A percentile compares a stretch with the other conserved stretches of the same genome.
phyloP scores from a whole-genome alignment of 2,888 invertebrate genomes.

The Acronicta aceris region DNA sequence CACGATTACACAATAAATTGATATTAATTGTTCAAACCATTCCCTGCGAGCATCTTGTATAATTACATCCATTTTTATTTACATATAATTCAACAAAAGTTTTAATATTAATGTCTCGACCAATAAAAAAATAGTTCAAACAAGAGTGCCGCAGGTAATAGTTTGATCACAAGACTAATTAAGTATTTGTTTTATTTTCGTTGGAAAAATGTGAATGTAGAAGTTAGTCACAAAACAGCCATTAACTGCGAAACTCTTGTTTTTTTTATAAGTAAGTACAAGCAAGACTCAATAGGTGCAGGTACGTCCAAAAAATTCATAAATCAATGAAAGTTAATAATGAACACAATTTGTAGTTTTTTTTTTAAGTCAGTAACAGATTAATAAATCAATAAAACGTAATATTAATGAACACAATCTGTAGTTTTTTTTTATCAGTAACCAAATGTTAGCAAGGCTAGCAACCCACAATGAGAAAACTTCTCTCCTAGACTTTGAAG shows the following conservation, averaged over 20 bases:
- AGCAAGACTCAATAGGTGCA: conserved; percentile 45
- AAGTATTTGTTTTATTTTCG: not conserved
- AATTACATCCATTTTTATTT: not conserved
- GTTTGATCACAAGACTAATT: not conserved
- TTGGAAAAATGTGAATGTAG: conserved; percentile 42
- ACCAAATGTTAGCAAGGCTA: too few species aligned
- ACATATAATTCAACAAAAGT: not conserved
- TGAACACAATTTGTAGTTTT: too few species aligned
- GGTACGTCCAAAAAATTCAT: not conserved
- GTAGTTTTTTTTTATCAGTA: too few species aligned
- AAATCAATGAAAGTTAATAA: too few species aligned
- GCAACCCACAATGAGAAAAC: too few species aligned
- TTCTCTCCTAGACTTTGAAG: too few species aligned
- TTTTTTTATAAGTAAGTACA: conserved; percentile 15
- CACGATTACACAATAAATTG: too few species aligned
- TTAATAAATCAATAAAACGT: too few species aligned
- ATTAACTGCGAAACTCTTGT: conserved; percentile 51
- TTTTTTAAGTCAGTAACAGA: too few species aligned
- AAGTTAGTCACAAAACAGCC: conserved; percentile 18
- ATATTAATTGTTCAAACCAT: conserved; percentile 4
- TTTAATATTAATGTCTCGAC: not conserved
- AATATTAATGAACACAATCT: too few species aligned
- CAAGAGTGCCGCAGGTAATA: conserved; percentile 54
- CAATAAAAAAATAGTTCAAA: conserved; percentile 19
- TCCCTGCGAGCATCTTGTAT: conserved; percentile 35